Percentiles rank a stretch among this genome's conserved stretches.
These are phyloP conservation scores for Piliocolobus tephrosceles DNA, from an alignment of 2,113 vertebrate species.

Conservation along the genomic window DNA sequence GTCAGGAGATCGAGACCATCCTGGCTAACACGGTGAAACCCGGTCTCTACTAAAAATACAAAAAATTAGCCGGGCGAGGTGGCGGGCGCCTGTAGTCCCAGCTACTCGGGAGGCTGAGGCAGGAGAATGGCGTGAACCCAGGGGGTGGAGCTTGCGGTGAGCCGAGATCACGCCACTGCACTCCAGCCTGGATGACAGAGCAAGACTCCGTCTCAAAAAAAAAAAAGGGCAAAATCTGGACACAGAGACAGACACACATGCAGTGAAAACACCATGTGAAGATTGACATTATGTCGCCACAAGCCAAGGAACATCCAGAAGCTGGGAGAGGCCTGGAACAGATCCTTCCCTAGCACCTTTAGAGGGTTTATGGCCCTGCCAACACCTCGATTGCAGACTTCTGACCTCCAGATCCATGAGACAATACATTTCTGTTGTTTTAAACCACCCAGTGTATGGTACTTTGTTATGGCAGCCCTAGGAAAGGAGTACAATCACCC, in stretches of 20 bases:
- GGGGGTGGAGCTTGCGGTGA: too few relatives aligned
- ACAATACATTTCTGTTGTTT: not conserved
- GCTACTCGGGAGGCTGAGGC: too few relatives aligned
- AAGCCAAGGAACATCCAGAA: not conserved
- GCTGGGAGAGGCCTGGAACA: not conserved
- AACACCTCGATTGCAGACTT: not conserved
- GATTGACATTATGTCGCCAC: not conserved
- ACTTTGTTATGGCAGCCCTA: not conserved
- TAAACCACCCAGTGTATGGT: not conserved
- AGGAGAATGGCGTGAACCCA: too few relatives aligned
- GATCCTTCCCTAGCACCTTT: not conserved
- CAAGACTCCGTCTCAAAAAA: too few relatives aligned
- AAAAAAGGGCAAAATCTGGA: not conserved
- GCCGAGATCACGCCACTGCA: too few relatives aligned
- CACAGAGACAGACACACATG: not conserved
- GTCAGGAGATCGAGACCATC: too few relatives aligned
- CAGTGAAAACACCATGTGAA: not conserved
- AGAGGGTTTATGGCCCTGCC: not conserved
- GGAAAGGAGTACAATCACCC: not conserved
- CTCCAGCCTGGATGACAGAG: too few relatives aligned
- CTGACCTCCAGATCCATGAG: not conserved
- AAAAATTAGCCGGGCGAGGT: too few relatives aligned
- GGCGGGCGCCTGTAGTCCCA: too few relatives aligned
- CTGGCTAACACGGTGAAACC: too few relatives aligned
- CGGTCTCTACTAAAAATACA: too few relatives aligned